A percentile compares a stretch with the other conserved stretches of the same genome.
Conservation (phyloP, 2,888 invertebrate genomes). For the Synergus laeviventris region DNA sequence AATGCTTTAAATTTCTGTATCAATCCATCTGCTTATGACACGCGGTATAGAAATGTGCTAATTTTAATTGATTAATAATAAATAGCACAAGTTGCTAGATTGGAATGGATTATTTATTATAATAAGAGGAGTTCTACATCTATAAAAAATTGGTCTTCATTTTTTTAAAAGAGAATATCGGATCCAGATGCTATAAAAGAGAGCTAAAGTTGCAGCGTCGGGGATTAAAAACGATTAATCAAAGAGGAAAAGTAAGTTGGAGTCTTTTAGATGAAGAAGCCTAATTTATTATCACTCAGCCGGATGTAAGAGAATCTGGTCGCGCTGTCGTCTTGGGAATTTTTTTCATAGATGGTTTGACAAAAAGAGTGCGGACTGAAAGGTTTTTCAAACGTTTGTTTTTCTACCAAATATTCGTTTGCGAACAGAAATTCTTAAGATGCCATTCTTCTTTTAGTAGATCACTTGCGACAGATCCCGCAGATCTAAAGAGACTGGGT, state of each 20-base stretch:
- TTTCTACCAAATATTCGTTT: slow-evolving; percentile 20
- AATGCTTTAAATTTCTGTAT: too few relatives aligned
- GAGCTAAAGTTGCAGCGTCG: slow-evolving; percentile 13
- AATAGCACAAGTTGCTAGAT: background rate
- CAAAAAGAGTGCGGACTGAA: background rate
- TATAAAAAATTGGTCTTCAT: background rate
- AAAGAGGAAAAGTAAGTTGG: slow-evolving; percentile 4
- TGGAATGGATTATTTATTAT: background rate
- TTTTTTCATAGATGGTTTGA: background rate
- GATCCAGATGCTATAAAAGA: slow-evolving; percentile 9
- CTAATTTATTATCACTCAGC: slow-evolving; percentile 38
- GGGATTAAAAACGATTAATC: slow-evolving; percentile 31
- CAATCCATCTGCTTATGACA: too few relatives aligned
- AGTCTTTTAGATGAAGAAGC: slow-evolving; percentile 26
- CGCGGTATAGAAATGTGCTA: background rate
- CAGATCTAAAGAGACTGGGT: background rate
- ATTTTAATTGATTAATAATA: background rate
- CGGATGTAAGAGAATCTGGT: slow-evolving; percentile 35
- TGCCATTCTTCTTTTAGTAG: slow-evolving; percentile 15
- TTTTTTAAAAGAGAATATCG: background rate
- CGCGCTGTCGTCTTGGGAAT: slow-evolving; percentile 12
- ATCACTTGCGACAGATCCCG: slow-evolving; percentile 9
- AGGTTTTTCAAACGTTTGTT: slow-evolving; percentile 20
- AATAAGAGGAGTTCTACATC: background rate
- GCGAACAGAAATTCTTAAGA: slow-evolving; percentile 33